Base-by-base conservation (phyloP, 2,888 invertebrate genomes). In the Gibbula magus region DNA sequence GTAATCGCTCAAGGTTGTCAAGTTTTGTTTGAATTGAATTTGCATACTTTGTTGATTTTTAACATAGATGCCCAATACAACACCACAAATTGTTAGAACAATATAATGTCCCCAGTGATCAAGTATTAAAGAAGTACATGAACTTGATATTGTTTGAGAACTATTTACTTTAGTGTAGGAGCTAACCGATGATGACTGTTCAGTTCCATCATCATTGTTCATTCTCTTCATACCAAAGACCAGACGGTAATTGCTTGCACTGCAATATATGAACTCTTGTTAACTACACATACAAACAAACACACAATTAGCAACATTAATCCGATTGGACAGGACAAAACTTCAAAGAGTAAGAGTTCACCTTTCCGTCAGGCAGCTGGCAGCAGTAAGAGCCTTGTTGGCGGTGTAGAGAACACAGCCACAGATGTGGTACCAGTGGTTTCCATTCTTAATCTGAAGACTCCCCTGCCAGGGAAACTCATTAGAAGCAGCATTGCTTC, bases 341-440 rank as follows among this genome's bases (percentile, higher is more conserved):
- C 45, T 45, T 45, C 1, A 45, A 4, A 45, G 1, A 45, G 13
- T 1, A 45, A 45, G 3, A 8, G 45, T 0, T 73, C 39, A 73
- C 51, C 45, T 61, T 22, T 61, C 25, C 16, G 61, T 25, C 25
- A 61, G 61, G 25, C 82, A 82, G 51, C 81, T 81, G 16, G 82
- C 84, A 66, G 82, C 84, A n/a, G 84, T 82, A 10, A 84, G 51
- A 39, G 79, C 77, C 39, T 67, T 29, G 73, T 66, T 82, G 32
- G 51, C 8, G 52, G 51, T 35, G 54, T 79, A 76, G 25, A 82
- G 52, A 16, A 75, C 66, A 18, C 79, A 81, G 3, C 84, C 84
- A 54, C 84, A 84, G 70, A 78, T 84, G 75, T 82, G 81, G 75
- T 45, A 53, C 78, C 78, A 79, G 61, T 32, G 13, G 66, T 20